phyloP scores from a whole-genome alignment of 2,888 invertebrate species.

The Dolichomitus sp. region DNA sequence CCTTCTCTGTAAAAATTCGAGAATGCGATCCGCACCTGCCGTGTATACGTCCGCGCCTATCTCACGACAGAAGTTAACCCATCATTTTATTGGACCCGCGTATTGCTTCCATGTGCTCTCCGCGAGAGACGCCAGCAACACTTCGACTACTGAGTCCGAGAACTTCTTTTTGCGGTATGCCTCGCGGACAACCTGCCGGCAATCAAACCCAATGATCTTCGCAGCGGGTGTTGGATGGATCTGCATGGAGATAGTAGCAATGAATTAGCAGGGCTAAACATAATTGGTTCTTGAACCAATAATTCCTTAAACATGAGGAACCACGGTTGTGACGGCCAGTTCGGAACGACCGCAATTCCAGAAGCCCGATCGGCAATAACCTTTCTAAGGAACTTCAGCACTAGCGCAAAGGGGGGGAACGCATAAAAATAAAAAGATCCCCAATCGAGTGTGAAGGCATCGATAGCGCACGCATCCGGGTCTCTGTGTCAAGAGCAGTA shows the following conservation, averaged over 20 bases:
- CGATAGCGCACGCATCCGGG: conserved; percentile 61
- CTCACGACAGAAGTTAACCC: background rate
- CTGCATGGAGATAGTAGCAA: conserved; percentile 43
- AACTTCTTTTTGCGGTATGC: conserved; percentile 43
- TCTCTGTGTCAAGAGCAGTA: conserved; percentile 59
- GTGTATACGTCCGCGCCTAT: background rate
- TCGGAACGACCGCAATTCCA: background rate
- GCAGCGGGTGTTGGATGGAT: background rate
- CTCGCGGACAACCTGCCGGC: conserved; percentile 36
- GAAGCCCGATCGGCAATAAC: conserved; percentile 24
- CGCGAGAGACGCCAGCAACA: conserved; percentile 34
- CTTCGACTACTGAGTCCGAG: conserved; percentile 50
- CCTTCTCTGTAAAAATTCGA: conserved; percentile 19
- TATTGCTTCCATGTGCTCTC: conserved; percentile 27
- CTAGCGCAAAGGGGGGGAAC: conserved; percentile 39
- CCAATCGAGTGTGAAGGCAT: conserved; percentile 68
- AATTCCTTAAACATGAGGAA: conserved; percentile 25
- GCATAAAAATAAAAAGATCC: conserved; percentile 1
- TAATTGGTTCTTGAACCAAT: conserved; percentile 11
- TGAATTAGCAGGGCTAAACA: background rate
- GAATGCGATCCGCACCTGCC: background rate
- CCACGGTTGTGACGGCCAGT: too few relatives aligned
- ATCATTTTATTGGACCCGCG: conserved; percentile 9
- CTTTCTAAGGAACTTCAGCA: conserved; percentile 32
- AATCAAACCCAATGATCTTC: conserved; percentile 35